Percentiles rank a stretch among this genome's conserved stretches.
Conservation (phyloP, 2,113 vertebrate species). For the Conger conger region DNA sequence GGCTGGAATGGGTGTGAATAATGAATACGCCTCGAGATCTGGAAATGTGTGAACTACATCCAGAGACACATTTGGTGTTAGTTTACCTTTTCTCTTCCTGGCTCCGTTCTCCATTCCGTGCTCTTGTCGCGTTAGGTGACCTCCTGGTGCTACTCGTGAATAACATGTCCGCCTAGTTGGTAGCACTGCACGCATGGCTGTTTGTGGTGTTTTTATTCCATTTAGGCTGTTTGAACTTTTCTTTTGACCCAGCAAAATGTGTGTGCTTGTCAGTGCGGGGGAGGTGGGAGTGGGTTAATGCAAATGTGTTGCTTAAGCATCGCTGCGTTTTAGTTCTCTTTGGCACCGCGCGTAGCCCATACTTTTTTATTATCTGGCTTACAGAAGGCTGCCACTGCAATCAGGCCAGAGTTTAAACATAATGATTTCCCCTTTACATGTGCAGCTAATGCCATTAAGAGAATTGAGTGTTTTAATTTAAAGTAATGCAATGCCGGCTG, state of each 20-base stretch:
- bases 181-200: not conserved
- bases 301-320: not conserved
- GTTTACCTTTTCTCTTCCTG: not conserved
- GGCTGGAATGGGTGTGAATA: not conserved
- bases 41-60: not conserved
- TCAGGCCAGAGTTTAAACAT: not conserved
- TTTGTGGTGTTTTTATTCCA: not conserved
- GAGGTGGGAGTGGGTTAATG: not conserved
- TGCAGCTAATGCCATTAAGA: not conserved
- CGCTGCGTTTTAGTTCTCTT: not conserved
- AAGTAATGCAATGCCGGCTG: not conserved
- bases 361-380: not conserved
- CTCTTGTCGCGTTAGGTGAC: not conserved
- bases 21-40: not conserved
- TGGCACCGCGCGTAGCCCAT: not conserved
- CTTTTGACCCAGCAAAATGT: not conserved
- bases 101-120: not conserved
- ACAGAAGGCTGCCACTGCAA: not conserved
- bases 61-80: not conserved
- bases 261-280: not conserved
- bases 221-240: not conserved
- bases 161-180: not conserved
- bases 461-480: slow-evolving; percentile 7
- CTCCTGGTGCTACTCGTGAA: not conserved
- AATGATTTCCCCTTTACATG: slow-evolving; percentile 4